Percentiles rank a stretch among this genome's conserved stretches.
Conservation (phyloP, 1,140 invertebrate species). For the Bombus balteatus region DNA sequence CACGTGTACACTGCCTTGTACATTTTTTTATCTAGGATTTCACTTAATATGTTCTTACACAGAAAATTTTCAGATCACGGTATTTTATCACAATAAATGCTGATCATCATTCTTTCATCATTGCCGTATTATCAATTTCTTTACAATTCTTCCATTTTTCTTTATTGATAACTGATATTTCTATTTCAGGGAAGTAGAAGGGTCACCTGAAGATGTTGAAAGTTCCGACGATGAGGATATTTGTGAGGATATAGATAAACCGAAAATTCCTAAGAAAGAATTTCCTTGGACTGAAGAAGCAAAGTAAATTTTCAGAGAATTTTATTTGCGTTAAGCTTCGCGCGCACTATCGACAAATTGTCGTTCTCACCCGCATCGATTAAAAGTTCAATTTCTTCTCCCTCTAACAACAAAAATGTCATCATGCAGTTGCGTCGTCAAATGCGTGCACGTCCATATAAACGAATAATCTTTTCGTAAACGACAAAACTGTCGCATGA, state of each 20-base stretch:
- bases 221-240: conserved; percentile 78
- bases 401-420: too few relatives aligned
- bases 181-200: conserved; percentile 75
- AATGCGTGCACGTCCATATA: too few relatives aligned
- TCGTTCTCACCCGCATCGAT: too few relatives aligned
- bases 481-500: too few relatives aligned
- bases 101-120: conserved; percentile 61
- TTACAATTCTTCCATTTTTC: conserved; percentile 25
- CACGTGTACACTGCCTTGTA: not conserved
- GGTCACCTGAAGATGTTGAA: conserved; percentile 74
- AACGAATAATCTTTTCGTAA: too few relatives aligned
- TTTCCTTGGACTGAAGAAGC: conserved; percentile 85
- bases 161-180: conserved; percentile 41
- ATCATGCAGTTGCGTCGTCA: too few relatives aligned
- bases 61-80: conserved; percentile 20
- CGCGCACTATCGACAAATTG: too few relatives aligned
- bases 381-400: too few relatives aligned
- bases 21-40: conserved; percentile 34
- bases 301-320: conserved; percentile 77
- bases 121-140: conserved; percentile 32
- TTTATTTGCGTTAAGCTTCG: not conserved
- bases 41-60: conserved; percentile 19
- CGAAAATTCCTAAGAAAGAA: conserved; percentile 82
- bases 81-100: conserved; percentile 60
- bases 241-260: conserved; percentile 79